phyloP scores from a whole-genome alignment of 2,888 invertebrate genomes.

The Drosophila mimica region DNA sequence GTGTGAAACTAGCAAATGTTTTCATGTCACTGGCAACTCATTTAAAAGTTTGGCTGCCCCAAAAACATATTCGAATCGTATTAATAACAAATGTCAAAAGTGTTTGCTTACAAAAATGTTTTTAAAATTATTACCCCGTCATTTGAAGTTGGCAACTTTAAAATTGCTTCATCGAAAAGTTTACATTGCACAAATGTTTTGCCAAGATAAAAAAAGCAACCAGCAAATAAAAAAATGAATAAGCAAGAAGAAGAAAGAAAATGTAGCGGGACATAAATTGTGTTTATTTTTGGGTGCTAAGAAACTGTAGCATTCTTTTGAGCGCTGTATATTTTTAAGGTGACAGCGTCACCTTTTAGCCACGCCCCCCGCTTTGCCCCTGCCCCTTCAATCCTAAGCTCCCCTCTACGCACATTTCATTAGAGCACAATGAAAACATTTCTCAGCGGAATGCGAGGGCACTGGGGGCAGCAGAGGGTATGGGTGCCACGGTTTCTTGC shows the following conservation, averaged over 20 bases:
- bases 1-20: conserved; percentile 20
- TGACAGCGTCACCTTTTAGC: conserved; percentile 58
- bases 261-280: conserved; percentile 67
- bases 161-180: conserved; percentile 72
- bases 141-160: conserved; percentile 59
- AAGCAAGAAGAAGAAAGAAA: conserved; percentile 16
- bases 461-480: conserved; percentile 1
- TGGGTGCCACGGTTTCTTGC: conserved; percentile 35
- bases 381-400: conserved; percentile 1
- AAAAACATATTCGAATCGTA: conserved; percentile 42
- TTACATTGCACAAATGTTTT: conserved; percentile 67
- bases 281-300: conserved; percentile 62
- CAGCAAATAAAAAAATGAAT: neutral
- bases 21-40: conserved; percentile 34
- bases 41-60: conserved; percentile 53
- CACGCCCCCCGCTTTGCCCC: neutral
- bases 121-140: conserved; percentile 59
- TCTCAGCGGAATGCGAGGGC: conserved; percentile 23
- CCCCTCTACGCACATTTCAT: conserved; percentile 64
- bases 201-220: conserved; percentile 35
- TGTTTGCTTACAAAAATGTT: conserved; percentile 41
- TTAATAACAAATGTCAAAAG: conserved; percentile 69
- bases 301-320: conserved; percentile 69
- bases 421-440: conserved; percentile 79
- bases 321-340: conserved; percentile 65